Evolutionary conservation across 2,888 invertebrate genomes (phyloP).

Genomic region (Platycheirus albimanus): DNA sequence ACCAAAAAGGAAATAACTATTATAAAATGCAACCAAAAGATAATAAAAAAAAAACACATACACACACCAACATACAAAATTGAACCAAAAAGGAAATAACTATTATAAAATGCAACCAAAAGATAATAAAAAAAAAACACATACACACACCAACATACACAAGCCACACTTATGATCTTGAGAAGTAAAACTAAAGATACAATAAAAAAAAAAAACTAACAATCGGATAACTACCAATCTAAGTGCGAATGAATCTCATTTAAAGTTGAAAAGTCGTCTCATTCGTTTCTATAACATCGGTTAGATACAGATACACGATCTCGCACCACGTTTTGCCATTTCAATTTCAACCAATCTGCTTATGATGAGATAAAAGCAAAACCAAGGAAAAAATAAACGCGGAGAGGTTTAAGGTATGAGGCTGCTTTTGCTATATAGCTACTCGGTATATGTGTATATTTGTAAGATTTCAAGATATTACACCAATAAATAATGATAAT

Average conservation of each 20-base stretch:
- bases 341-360: constrained; percentile 55
- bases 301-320: constrained; percentile 28
- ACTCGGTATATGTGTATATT: constrained; percentile 55
- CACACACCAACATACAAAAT: not conserved
- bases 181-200: constrained; percentile 26
- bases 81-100: constrained; percentile 68
- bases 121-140: constrained; percentile 9
- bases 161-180: constrained; percentile 20
- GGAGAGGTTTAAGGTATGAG: constrained; percentile 39
- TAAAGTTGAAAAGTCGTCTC: constrained; percentile 69
- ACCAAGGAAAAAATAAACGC: not conserved
- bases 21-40: constrained; percentile 44
- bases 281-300: constrained; percentile 46
- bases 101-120: constrained; percentile 52
- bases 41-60: constrained; percentile 9
- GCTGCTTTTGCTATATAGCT: not conserved
- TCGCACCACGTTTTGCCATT: constrained; percentile 67
- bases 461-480: constrained; percentile 74
- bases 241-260: constrained; percentile 74
- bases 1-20: constrained; percentile 67
- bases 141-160: constrained; percentile 6
- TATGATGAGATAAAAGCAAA: constrained; percentile 38
- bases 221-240: constrained; percentile 69
- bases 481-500: constrained; percentile 82
- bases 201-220: constrained; percentile 35